Conservation (phyloP, 1,140 invertebrate species). For the Periplaneta americana region DNA sequence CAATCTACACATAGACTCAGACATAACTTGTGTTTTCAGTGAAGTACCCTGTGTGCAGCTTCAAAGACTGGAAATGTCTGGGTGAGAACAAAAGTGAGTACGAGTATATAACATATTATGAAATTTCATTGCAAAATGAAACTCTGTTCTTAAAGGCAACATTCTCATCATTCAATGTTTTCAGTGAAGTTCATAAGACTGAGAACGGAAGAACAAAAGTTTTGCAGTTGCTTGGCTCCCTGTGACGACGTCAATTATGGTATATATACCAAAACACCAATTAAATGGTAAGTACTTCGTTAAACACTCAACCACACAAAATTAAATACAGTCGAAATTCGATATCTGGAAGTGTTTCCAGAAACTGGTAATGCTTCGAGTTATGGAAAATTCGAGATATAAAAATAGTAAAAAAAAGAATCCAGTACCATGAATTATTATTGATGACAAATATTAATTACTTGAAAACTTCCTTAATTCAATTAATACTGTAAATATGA, state of each 20-base stretch:
- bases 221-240: slow-evolving; percentile 52
- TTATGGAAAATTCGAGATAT: too few species aligned
- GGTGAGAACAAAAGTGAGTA: background rate
- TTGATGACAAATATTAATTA: too few species aligned
- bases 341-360: too few species aligned
- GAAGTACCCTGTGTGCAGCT: background rate
- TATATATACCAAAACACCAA: slow-evolving; percentile 26
- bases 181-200: background rate
- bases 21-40: background rate
- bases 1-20: background rate
- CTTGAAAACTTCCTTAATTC: too few species aligned
- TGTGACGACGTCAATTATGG: slow-evolving; percentile 57
- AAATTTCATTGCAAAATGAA: too few species aligned
- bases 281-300: slow-evolving; percentile 39
- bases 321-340: too few species aligned
- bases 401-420: too few species aligned
- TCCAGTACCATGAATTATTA: too few species aligned
- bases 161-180: background rate
- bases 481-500: too few species aligned
- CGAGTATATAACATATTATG: background rate
- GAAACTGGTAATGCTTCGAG: too few species aligned
- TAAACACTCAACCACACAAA: too few species aligned
- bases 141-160: background rate
- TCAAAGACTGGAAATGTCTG: background rate
- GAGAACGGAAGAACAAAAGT: slow-evolving; percentile 36